Conservation (phyloP, 2,888 invertebrate genomes). For the Ichneumoninae sp. region DNA sequence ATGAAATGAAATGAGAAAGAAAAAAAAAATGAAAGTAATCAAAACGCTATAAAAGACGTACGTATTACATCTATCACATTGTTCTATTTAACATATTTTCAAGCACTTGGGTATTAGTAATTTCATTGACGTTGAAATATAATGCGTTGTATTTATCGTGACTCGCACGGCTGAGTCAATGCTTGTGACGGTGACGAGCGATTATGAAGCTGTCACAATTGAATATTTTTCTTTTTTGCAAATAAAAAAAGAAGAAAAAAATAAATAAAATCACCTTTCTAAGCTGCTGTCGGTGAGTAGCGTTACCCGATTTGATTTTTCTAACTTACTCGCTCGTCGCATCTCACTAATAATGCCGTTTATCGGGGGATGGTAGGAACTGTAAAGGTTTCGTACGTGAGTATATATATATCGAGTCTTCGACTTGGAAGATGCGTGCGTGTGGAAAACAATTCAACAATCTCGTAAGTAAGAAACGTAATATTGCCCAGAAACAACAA, state of each 20-base stretch:
- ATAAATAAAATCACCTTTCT: not conserved
- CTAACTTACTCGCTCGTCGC: constrained; percentile 70
- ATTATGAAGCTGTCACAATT: constrained; percentile 27
- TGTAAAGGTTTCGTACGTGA: constrained; percentile 76
- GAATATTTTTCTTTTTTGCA: constrained; percentile 18
- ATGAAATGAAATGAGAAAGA: constrained; percentile 35
- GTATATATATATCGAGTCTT: constrained; percentile 79
- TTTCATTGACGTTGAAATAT: constrained; percentile 30
- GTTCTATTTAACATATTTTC: constrained; percentile 79
- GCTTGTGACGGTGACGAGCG: constrained; percentile 30
- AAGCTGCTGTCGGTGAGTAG: constrained; percentile 80
- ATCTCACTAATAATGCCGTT: constrained; percentile 77
- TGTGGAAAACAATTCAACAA: constrained; percentile 78
- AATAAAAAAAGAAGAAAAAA: constrained; percentile 11
- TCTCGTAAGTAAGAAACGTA: constrained; percentile 82
- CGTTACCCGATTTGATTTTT: constrained; percentile 74
- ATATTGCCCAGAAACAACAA: constrained; percentile 53
- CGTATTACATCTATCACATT: constrained; percentile 77
- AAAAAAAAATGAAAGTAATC: constrained; percentile 64
- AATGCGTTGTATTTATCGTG: constrained; percentile 19
- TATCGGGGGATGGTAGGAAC: constrained; percentile 75
- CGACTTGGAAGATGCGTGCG: constrained; percentile 77
- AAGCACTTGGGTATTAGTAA: constrained; percentile 70
- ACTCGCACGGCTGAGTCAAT: constrained; percentile 9
- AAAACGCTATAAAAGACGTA: constrained; percentile 80